Evolutionary conservation across 92 coral and sea anemone species (phyloP).

Genomic region (Pocillopora meandrina): DNA sequence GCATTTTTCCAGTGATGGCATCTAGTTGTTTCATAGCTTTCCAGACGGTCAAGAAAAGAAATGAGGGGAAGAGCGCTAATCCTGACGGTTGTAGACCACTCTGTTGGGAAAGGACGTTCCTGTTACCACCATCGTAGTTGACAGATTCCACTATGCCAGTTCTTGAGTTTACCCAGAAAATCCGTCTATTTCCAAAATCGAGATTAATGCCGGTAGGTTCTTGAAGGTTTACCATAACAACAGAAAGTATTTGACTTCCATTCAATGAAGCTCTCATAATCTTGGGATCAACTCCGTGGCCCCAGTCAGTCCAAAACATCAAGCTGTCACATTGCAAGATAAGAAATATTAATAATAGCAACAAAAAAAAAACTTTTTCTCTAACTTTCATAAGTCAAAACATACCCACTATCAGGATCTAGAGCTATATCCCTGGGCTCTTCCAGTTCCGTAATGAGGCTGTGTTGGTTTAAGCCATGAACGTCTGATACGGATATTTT

Average conservation of each 20-base stretch:
- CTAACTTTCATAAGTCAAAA: too few relatives aligned
- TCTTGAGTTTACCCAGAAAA: slow-evolving; percentile 59
- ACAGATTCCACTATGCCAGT: slow-evolving; percentile 54
- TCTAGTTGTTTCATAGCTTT: not conserved
- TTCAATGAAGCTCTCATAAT: slow-evolving; percentile 51
- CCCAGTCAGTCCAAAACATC: slow-evolving; percentile 70
- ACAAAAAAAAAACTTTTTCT: too few relatives aligned
- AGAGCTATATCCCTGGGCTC: not conserved
- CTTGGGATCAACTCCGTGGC: slow-evolving; percentile 32
- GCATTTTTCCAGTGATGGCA: slow-evolving; percentile 12
- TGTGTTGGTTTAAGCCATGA: not conserved
- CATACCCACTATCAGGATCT: not conserved
- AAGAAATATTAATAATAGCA: too few relatives aligned
- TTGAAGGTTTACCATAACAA: slow-evolving; percentile 22
- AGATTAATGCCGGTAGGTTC: slow-evolving; percentile 60
- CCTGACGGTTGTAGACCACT: slow-evolving; percentile 41
- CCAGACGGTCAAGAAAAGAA: slow-evolving; percentile 57
- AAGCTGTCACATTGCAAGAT: slow-evolving; percentile 13
- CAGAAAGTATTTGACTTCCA: slow-evolving; percentile 45
- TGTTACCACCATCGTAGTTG: slow-evolving; percentile 43
- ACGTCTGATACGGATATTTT: not conserved
- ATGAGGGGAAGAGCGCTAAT: slow-evolving; percentile 17
- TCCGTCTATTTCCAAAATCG: slow-evolving; percentile 22
- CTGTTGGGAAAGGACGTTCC: slow-evolving; percentile 9
- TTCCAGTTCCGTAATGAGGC: not conserved